Percentiles rank a stretch among this genome's conserved stretches.
Evolutionary conservation across 2,888 invertebrate genomes (phyloP).

Genomic region (Drosophila barbarae): DNA sequence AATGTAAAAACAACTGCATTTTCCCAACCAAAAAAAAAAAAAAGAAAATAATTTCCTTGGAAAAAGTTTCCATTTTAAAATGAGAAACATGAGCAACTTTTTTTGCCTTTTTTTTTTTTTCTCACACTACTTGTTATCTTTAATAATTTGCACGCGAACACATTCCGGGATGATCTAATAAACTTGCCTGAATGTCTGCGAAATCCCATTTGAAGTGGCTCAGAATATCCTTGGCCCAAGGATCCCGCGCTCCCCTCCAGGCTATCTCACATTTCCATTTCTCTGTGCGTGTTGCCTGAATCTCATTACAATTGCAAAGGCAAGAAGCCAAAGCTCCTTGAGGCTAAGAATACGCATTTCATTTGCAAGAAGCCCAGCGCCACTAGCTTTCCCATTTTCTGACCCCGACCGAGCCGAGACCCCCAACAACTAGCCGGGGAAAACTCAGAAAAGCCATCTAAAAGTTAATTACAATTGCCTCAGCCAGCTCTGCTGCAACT

Average conservation of each 20-base stretch:
- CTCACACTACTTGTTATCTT: conserved; percentile 5
- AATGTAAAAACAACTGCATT: neutral
- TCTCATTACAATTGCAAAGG: conserved; percentile 40
- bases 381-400: conserved; percentile 12
- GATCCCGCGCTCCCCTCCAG: neutral
- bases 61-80: conserved; percentile 10
- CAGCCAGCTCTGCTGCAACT: conserved; percentile 34
- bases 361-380: conserved; percentile 29
- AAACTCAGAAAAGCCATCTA: conserved; percentile 41
- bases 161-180: conserved; percentile 34
- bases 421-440: conserved; percentile 20
- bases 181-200: conserved; percentile 30
- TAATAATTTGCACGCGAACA: conserved; percentile 33
- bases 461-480: conserved; percentile 42
- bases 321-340: conserved; percentile 22
- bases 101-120: neutral
- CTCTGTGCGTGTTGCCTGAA: conserved; percentile 40
- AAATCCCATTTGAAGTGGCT: conserved; percentile 29
- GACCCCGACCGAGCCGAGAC: neutral
- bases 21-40: neutral
- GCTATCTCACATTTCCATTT: conserved; percentile 19
- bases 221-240: neutral
- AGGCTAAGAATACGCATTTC: conserved; percentile 40
- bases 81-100: conserved; percentile 6
- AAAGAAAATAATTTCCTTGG: neutral